phyloP scores from a whole-genome alignment of 2,797 vertebrate genomes.

The Monodelphis domestica region DNA sequence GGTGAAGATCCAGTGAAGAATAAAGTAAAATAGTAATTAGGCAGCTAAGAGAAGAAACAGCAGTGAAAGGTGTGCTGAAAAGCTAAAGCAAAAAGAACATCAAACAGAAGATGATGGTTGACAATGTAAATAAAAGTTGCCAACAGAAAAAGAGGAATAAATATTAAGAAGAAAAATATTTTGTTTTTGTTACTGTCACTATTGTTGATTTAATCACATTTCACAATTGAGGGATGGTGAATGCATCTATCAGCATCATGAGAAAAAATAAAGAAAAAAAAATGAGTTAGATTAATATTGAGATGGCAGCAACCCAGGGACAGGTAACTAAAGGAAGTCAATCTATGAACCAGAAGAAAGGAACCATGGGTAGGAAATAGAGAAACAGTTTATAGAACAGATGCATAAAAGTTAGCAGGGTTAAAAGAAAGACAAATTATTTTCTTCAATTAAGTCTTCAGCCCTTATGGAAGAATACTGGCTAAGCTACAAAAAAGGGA shows the following conservation, averaged over 20 bases:
- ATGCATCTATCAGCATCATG: neutral
- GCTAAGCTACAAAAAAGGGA: neutral
- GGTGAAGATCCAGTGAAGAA: neutral
- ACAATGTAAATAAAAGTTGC: neutral
- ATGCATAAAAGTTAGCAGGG: neutral
- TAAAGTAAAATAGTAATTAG: neutral
- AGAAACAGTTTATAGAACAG: neutral
- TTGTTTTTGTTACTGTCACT: neutral
- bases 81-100: neutral
- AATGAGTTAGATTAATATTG: neutral
- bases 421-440: neutral
- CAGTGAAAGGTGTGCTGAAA: neutral
- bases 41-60: neutral
- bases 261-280: neutral
- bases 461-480: neutral
- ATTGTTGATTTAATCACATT: neutral
- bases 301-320: neutral
- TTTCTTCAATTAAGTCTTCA: neutral
- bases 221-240: neutral
- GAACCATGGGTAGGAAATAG: neutral
- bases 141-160: neutral
- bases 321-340: neutral
- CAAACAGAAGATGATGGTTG: neutral
- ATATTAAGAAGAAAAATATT: neutral
- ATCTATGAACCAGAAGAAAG: neutral